Conservation (phyloP, 1,140 invertebrate species). For the Venturia canescens region DNA sequence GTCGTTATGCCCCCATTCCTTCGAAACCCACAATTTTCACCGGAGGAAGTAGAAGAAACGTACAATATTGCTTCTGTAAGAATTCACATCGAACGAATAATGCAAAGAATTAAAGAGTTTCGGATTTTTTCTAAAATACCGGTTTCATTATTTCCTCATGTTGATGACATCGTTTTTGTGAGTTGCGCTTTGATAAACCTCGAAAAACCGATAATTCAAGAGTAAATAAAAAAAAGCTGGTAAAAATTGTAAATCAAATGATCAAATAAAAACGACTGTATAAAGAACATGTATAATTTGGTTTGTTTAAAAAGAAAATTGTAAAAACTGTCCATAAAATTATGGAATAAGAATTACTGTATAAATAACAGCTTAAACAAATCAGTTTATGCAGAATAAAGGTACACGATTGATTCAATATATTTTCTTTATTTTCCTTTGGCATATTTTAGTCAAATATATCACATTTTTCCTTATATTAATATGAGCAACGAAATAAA, state of each 20-base stretch:
- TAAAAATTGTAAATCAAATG: neutral
- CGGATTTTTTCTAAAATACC: constrained; percentile 35
- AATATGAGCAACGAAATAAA: no score
- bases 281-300: no score
- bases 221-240: neutral
- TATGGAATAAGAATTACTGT: no score
- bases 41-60: constrained; percentile 60
- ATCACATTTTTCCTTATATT: neutral
- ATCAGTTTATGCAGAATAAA: neutral
- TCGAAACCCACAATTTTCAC: constrained; percentile 56
- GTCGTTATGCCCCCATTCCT: constrained; percentile 65
- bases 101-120: constrained; percentile 58
- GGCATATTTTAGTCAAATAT: neutral
- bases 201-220: neutral
- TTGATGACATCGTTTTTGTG: constrained; percentile 2
- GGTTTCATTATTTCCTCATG: constrained; percentile 3
- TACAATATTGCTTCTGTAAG: constrained; percentile 64
- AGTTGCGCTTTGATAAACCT: neutral
- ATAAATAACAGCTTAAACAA: neutral
- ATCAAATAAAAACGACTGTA: no score
- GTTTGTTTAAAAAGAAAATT: no score
- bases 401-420: neutral
- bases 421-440: neutral
- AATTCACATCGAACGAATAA: constrained; percentile 67
- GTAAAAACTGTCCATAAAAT: neutral